Percentiles rank a stretch among this genome's conserved stretches.
These are phyloP conservation scores for Eulemur rubriventer DNA, from an alignment of 2,797 vertebrate species.

Conservation along the genomic window DNA sequence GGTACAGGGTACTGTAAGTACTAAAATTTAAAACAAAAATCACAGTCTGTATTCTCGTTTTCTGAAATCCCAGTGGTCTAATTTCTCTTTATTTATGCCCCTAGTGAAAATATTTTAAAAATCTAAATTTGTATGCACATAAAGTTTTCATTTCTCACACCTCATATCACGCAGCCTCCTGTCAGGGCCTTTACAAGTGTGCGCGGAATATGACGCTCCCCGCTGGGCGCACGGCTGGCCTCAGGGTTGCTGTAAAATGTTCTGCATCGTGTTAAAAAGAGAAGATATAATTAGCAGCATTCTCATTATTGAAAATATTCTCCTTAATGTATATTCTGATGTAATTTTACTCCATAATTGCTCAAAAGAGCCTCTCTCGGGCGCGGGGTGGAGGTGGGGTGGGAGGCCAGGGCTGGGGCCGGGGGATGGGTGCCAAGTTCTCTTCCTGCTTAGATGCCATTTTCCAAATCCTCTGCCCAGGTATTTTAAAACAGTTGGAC, in stretches of 20 bases:
- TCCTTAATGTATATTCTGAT: conserved; percentile 56
- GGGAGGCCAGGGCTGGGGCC: not conserved
- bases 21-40: conserved; percentile 79
- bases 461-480: not conserved
- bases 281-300: conserved; percentile 79
- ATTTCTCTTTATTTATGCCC: conserved; percentile 84
- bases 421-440: not conserved
- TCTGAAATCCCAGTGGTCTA: conserved; percentile 80
- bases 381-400: not conserved
- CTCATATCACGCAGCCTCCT: conserved; percentile 82
- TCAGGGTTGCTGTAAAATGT: conserved; percentile 77
- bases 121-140: conserved; percentile 87
- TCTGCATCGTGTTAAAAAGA: conserved; percentile 74
- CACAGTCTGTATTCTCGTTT: conserved; percentile 78
- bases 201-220: conserved; percentile 78
- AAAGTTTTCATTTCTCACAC: conserved; percentile 87
- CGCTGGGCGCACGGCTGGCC: conserved; percentile 67
- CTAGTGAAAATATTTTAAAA: conserved; percentile 88
- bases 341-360: conserved; percentile 29
- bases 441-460: not conserved
- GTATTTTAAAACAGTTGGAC: not conserved
- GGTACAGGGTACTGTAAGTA: conserved; percentile 67
- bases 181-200: conserved; percentile 78
- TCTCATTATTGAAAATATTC: conserved; percentile 73
- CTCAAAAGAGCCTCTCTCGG: conserved; percentile 16